phyloP scores from a whole-genome alignment of 2,113 vertebrate species.

The Oriolus oriolus region DNA sequence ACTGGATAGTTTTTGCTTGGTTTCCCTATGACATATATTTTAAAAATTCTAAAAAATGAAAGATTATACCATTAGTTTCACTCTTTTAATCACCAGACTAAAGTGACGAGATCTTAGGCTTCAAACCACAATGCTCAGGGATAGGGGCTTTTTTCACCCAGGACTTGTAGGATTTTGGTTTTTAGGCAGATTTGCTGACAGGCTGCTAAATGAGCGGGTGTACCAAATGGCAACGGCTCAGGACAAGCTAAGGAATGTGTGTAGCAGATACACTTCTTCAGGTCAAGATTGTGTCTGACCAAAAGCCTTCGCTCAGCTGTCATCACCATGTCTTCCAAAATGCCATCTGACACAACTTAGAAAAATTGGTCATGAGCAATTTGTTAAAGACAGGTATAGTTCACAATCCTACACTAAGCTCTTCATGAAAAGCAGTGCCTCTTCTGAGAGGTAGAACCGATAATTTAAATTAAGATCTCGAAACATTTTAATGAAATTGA shows the following conservation, averaged over 20 bases:
- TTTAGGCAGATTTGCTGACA: neutral
- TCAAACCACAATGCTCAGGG: neutral
- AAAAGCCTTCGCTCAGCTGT: neutral
- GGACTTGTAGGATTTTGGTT: neutral
- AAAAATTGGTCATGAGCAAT: neutral
- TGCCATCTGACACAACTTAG: neutral
- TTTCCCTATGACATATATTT: neutral
- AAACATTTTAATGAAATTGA: neutral
- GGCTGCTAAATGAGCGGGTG: neutral
- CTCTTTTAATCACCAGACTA: neutral
- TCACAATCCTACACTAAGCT: neutral
- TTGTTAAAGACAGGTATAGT: neutral
- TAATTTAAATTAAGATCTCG: neutral
- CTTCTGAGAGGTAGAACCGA: neutral
- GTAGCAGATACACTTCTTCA: neutral
- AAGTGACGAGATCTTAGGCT: neutral
- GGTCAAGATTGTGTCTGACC: neutral
- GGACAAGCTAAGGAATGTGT: neutral
- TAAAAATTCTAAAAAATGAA: neutral
- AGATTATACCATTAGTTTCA: neutral
- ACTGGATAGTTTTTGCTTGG: neutral
- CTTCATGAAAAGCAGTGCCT: neutral
- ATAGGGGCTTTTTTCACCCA: neutral
- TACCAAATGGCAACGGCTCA: neutral
- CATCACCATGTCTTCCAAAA: neutral